Percentiles rank a stretch among this genome's conserved stretches.
These are phyloP conservation scores for Drosophila tsacasi DNA, from an alignment of 1,140 invertebrate genomes.

Conservation along the genomic window DNA sequence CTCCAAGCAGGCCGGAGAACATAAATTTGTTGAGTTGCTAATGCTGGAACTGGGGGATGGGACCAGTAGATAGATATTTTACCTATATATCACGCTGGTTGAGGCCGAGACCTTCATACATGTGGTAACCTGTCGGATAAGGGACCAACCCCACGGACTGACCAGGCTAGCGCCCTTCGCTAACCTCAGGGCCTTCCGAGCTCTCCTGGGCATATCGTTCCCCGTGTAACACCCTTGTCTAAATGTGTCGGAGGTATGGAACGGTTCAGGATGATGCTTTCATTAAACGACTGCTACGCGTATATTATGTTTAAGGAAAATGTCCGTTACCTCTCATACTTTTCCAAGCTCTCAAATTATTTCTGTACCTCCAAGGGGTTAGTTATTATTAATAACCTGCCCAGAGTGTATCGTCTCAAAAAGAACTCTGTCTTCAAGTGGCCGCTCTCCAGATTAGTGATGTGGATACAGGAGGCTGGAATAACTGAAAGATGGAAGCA, in stretches of 20 bases:
- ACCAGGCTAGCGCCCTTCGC: neutral
- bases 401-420: neutral
- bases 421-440: neutral
- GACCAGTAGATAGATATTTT: neutral
- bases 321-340: neutral
- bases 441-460: neutral
- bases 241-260: neutral
- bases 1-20: too few relatives aligned
- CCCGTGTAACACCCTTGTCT: neutral
- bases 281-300: neutral
- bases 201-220: conserved; percentile 35
- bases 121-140: neutral
- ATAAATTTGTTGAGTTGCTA: neutral
- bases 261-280: neutral
- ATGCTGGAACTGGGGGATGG: neutral
- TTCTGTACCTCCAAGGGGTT: neutral
- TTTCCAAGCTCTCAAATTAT: too few relatives aligned
- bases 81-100: conserved; percentile 19
- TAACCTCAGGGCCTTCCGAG: conserved; percentile 41
- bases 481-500: neutral
- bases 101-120: conserved; percentile 18
- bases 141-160: neutral
- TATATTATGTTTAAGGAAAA: neutral
- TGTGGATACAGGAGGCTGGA: neutral
- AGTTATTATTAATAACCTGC: neutral